Conservation (phyloP, 2,113 vertebrate species). For the Eurystomus gularis region DNA sequence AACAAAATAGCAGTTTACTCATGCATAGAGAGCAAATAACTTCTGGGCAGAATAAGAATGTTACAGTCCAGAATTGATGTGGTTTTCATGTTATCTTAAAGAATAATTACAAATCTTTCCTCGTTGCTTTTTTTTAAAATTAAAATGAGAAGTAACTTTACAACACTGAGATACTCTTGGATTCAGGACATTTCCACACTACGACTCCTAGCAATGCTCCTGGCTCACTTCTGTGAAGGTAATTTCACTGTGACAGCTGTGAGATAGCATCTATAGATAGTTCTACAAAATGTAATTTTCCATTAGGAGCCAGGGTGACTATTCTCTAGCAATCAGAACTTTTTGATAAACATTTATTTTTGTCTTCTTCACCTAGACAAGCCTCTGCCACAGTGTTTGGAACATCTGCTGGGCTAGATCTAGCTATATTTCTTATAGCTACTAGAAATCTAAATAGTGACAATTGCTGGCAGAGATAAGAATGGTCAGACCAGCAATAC, state of each 20-base stretch:
- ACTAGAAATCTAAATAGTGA: not conserved
- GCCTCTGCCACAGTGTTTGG: not conserved
- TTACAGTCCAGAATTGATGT: slow-evolving; percentile 40
- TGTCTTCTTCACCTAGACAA: not conserved
- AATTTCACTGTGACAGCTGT: slow-evolving; percentile 57
- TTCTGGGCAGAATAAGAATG: slow-evolving; percentile 38
- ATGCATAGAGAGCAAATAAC: slow-evolving; percentile 48
- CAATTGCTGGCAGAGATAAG: not conserved
- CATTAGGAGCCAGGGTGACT: not conserved
- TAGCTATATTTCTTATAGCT: not conserved
- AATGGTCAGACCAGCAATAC: not conserved
- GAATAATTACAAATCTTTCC: slow-evolving; percentile 49
- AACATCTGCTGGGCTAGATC: not conserved
- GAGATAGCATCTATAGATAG: slow-evolving; percentile 46
- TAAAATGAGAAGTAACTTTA: slow-evolving; percentile 47
- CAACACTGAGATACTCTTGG: not conserved
- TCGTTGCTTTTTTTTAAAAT: not conserved
- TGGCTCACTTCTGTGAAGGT: slow-evolving; percentile 40
- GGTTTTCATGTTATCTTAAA: slow-evolving; percentile 53
- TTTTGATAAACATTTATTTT: slow-evolving; percentile 44
- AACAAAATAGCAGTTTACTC: slow-evolving; percentile 59
- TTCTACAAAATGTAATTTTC: slow-evolving; percentile 56
- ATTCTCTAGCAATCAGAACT: slow-evolving; percentile 30
- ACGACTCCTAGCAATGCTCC: not conserved
- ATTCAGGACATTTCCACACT: slow-evolving; percentile 34